Conservation (phyloP, 2,113 vertebrate species). For the Brachyistius frenatus region DNA sequence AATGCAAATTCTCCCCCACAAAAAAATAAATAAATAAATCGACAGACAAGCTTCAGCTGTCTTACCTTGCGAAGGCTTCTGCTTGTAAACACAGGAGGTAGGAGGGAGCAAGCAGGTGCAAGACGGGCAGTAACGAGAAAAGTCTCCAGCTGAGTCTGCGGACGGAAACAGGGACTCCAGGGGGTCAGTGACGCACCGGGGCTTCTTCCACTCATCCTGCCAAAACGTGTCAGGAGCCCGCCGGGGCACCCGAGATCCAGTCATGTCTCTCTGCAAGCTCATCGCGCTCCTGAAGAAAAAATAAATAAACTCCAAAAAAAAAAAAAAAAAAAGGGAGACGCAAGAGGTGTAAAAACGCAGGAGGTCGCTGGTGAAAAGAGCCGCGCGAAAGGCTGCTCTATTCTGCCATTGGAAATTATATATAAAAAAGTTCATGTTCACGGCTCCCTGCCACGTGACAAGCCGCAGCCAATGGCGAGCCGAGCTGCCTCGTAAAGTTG, state of each 20-base stretch:
- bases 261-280: slow-evolving; percentile 71
- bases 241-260: slow-evolving; percentile 68
- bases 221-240: slow-evolving; percentile 80
- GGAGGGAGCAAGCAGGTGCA: slow-evolving; percentile 89
- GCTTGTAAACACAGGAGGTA: slow-evolving; percentile 36
- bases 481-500: slow-evolving; percentile 96
- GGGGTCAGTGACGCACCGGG: slow-evolving; percentile 78
- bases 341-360: slow-evolving; percentile 79
- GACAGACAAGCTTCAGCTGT: not conserved
- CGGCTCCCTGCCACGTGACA: slow-evolving; percentile 94
- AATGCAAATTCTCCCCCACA: not conserved
- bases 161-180: slow-evolving; percentile 75
- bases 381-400: slow-evolving; percentile 93
- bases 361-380: slow-evolving; percentile 72
- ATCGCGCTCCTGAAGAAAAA: slow-evolving; percentile 67
- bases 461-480: slow-evolving; percentile 91
- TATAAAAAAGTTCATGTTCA: slow-evolving; percentile 96
- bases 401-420: slow-evolving; percentile 96
- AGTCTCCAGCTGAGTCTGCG: slow-evolving; percentile 74
- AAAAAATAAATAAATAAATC: not conserved
- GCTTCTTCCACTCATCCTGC: slow-evolving; percentile 82
- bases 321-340: slow-evolving; percentile 66
- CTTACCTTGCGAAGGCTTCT: slow-evolving; percentile 62
- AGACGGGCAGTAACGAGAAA: slow-evolving; percentile 81
- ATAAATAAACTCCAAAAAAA: slow-evolving; percentile 66